These are phyloP conservation scores for Torymus aiolomorphi DNA, from an alignment of 2,888 invertebrate genomes.

Conservation along the genomic window DNA sequence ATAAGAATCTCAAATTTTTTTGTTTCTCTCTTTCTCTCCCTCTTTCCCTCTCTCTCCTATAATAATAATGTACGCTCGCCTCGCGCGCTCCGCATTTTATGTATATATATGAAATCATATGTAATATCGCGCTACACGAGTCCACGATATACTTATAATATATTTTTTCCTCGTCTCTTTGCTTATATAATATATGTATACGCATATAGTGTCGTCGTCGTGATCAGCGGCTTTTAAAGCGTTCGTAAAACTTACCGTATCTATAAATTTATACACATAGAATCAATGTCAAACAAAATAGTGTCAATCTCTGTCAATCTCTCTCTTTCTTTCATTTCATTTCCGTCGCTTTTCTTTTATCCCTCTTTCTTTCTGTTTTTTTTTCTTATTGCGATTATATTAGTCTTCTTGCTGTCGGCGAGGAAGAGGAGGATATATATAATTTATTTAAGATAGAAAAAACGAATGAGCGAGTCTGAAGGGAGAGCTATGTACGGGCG, in stretches of 20 bases:
- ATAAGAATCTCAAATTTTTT: conserved; percentile 48
- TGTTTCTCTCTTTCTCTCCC: too few relatives aligned
- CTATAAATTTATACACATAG: conserved; percentile 66
- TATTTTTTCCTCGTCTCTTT: not conserved
- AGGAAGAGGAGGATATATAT: conserved; percentile 37
- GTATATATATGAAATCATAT: conserved; percentile 38
- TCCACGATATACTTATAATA: conserved; percentile 47
- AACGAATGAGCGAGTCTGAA: conserved; percentile 21
- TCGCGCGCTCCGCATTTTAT: conserved; percentile 9
- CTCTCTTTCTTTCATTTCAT: conserved; percentile 50
- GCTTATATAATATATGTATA: conserved; percentile 56
- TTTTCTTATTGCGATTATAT: conserved; percentile 30
- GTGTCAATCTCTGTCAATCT: conserved; percentile 52
- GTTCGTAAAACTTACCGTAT: conserved; percentile 58
- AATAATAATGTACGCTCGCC: conserved; percentile 8
- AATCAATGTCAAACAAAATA: conserved; percentile 69
- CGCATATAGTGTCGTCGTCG: conserved; percentile 53
- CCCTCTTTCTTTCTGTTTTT: conserved; percentile 29
- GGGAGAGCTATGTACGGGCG: conserved; percentile 19
- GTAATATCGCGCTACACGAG: conserved; percentile 39
- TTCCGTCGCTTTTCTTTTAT: conserved; percentile 25
- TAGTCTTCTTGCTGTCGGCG: conserved; percentile 23
- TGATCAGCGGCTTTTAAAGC: conserved; percentile 31
- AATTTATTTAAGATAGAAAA: conserved; percentile 5
- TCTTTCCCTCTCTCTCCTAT: not conserved